Evolutionary conservation across 2,113 vertebrate species (phyloP), one percentile per base, ranked within the genome.

Genomic region (Picathartes gymnocephalus): DNA sequence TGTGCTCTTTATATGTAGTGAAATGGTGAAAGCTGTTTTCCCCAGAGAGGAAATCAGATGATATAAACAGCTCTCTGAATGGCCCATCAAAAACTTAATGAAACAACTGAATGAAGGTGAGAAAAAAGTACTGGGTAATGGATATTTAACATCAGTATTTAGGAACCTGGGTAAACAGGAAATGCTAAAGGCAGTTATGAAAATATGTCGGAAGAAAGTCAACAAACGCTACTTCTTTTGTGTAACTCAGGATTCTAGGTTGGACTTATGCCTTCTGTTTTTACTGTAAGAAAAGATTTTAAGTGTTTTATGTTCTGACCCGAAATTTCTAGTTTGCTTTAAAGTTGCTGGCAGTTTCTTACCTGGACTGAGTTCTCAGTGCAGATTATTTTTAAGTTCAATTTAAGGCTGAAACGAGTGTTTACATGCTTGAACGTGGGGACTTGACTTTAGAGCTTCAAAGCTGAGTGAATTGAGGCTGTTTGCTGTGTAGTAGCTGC

Each of bases 261-360:
- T 64, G 37, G 15, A 73, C 1, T 76, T 74, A 7, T 0, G 3
- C 2, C 4, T 72, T 82, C 22, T n/a, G 2, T 5, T 44, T 78
- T 81, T 66, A 54, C 30, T 60, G 6, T 31, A 33, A 31, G 37
- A 37, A 57, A 56, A 57, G 0, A 25, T 56, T 51, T 58, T 17
- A 25, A 11, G 4, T 23, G 7, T 4, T 84, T 81, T 64, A 30
- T 19, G 33, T 54, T 65, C 11, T 72, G 15, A 86, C 15, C 10
- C 3, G 37, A 48, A 86, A 83, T n/a, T 13, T 13, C 2, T 60
- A 22, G 5, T 48, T 85, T 66, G 22, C 20, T 58, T 93, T 71
- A 40, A 16, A 51, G 31, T 19, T 72, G 2, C 13, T 60, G 10
- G 1, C 18, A 81, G 1, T 44, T 86, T 77, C 37, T 60, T 48